These are phyloP conservation scores for Cacoxenus indagator DNA, from an alignment of 2,888 invertebrate species.

Conservation along the genomic window DNA sequence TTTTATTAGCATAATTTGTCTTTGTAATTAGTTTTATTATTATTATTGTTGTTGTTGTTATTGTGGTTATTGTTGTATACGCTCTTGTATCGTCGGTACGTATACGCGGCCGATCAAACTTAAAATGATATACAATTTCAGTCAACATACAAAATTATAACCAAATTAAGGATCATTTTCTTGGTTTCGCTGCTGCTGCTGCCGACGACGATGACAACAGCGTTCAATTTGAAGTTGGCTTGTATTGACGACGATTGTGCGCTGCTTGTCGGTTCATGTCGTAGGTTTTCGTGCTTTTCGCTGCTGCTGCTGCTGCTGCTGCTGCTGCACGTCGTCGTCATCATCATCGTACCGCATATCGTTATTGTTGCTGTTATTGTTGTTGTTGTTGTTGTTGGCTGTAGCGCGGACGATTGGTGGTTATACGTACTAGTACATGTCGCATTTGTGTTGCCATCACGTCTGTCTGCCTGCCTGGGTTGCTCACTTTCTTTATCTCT, in stretches of 20 bases:
- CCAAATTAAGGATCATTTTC: constrained; percentile 71
- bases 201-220: constrained; percentile 27
- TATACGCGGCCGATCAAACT: constrained; percentile 71
- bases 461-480: constrained; percentile 8
- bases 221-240: not conserved
- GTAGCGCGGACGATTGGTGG: constrained; percentile 59
- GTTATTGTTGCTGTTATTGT: constrained; percentile 36
- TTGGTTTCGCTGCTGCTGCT: constrained; percentile 26
- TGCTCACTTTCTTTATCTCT: too few relatives aligned
- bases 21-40: constrained; percentile 16
- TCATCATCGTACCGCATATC: constrained; percentile 35
- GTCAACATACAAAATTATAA: constrained; percentile 69
- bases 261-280: constrained; percentile 36
- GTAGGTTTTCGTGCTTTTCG: not conserved
- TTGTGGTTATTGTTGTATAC: constrained; percentile 43
- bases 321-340: not conserved
- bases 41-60: constrained; percentile 31
- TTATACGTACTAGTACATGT: constrained; percentile 30
- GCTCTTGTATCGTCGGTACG: constrained; percentile 51
- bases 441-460: not conserved
- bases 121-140: constrained; percentile 71
- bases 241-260: not conserved
- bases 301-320: constrained; percentile 23
- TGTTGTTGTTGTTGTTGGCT: constrained; percentile 34
- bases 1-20: not conserved